Percentiles rank a stretch among this genome's conserved stretches.
phyloP scores from a whole-genome alignment of 2,797 vertebrate genomes.

The Phalloptychus januarius region DNA sequence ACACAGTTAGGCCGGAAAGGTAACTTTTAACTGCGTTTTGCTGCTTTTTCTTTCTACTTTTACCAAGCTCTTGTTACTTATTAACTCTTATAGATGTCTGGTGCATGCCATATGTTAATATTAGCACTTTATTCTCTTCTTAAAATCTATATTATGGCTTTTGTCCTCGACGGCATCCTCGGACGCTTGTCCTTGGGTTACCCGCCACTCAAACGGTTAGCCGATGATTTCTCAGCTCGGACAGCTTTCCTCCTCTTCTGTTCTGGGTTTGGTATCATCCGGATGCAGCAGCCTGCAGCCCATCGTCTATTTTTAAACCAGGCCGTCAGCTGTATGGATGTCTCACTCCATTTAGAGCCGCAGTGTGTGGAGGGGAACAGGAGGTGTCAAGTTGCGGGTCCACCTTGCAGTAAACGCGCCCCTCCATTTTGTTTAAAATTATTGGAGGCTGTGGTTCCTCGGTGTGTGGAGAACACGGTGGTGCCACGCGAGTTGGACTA shows the following conservation, averaged over 20 bases:
- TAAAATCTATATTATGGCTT: background rate
- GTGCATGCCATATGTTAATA: background rate
- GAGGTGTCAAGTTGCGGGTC: conserved; percentile 69
- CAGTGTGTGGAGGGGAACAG: conserved; percentile 25
- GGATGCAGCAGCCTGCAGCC: conserved; percentile 37
- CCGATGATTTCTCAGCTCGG: background rate
- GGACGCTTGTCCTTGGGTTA: conserved; percentile 28
- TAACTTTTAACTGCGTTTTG: conserved; percentile 45
- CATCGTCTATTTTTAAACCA: conserved; percentile 75
- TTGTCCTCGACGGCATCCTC: conserved; percentile 20
- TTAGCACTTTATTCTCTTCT: background rate
- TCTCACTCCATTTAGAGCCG: conserved; percentile 71
- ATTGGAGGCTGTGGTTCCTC: background rate
- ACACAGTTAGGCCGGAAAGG: conserved; percentile 76
- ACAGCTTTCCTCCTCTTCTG: rapidly evolving
- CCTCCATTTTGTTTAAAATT: background rate
- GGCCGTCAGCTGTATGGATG: conserved; percentile 72
- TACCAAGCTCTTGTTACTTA: rapidly evolving
- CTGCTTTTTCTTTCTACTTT: background rate
- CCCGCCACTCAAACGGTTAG: background rate
- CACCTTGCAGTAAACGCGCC: conserved; percentile 22
- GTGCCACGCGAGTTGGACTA: conserved; percentile 4
- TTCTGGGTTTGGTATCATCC: background rate
- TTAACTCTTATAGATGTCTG: rapidly evolving
- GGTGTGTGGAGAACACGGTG: background rate